Base-by-base conservation (phyloP, 2,888 invertebrate genomes). In the Drosophila greeni region DNA sequence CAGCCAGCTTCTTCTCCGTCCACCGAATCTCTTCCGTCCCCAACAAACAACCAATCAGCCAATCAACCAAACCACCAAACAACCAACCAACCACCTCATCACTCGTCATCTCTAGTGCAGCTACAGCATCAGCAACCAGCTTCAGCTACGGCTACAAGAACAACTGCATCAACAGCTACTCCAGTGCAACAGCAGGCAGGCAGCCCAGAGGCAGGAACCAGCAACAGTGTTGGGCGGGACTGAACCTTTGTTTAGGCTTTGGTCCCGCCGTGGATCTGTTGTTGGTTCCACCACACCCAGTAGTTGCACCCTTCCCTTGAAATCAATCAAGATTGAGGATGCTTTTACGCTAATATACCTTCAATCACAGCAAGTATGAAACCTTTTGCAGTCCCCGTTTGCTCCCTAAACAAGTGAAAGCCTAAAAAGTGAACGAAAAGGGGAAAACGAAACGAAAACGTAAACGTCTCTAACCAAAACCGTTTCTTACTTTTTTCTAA, bases 11-110 rank as follows among this genome's bases (percentile, higher is more conserved):
- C 42, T 33, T 42, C 53, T 54, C 16, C 53, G 56, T 56, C 23
- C 23, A 42, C 37, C 52, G 52, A 37, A 16, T 36, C 7, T 53
- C 58, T 34, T 57, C 43, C 55, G 58, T 57, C 61, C 48, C 49
- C 60, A 68, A 60, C 53, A 71, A 56, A 51, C 56, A 49, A 71
- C 9, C 70, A 74, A 37, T 12, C 71, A 66, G 43, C 39, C 72
- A 61, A 59, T 23, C 72, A 74, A 55, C 18, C 66, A 65, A 62
- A 14, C 59, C 54, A 55, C 47, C 70, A 74, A 60, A 12, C 64
- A 71, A 64, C 16, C 67, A 69, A 60, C 26, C 68, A 74, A 70
- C 57, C 70, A 65, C 51, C 66, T 58, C 59, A 57, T 52, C 66
- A 52, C 48, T 47, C 55, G 56, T 56, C 65, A 70, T 69, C 69